phyloP scores from a whole-genome alignment of 2,888 invertebrate genomes.

The Chrysolina haemoptera region DNA sequence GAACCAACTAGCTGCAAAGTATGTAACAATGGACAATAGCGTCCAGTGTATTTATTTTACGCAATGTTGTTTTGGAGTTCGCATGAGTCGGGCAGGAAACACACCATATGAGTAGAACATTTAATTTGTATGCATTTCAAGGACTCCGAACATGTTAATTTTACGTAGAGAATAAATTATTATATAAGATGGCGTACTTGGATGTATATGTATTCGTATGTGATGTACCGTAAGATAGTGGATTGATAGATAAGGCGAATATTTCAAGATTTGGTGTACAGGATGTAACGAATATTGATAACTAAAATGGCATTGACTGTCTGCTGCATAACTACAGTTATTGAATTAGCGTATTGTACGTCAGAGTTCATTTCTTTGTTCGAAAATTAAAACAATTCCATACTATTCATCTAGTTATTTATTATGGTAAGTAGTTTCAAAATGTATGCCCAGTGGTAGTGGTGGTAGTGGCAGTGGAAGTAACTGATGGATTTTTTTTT shows the following conservation, averaged over 20 bases:
- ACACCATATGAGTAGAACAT: slow-evolving; percentile 64
- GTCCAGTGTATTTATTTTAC: slow-evolving; percentile 53
- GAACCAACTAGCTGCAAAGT: slow-evolving; percentile 33
- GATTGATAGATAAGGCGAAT: slow-evolving; percentile 22
- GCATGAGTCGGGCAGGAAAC: slow-evolving; percentile 62
- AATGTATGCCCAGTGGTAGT: too few species aligned
- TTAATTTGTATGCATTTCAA: slow-evolving; percentile 66
- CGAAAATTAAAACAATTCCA: too few species aligned
- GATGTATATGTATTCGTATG: slow-evolving; percentile 39
- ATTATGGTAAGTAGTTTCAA: too few species aligned
- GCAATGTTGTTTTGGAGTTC: slow-evolving; percentile 55
- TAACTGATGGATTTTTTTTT: too few species aligned
- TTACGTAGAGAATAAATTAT: slow-evolving; percentile 48
- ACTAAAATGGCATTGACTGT: too few species aligned
- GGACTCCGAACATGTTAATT: slow-evolving; percentile 54
- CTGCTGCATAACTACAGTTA: too few species aligned
- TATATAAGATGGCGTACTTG: slow-evolving; percentile 40
- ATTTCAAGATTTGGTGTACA: slow-evolving; percentile 29
- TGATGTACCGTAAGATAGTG: slow-evolving; percentile 38
- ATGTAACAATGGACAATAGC: slow-evolving; percentile 54
- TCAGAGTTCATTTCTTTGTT: too few species aligned
- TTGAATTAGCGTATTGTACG: too few species aligned
- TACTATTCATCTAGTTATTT: too few species aligned
- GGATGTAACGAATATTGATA: slow-evolving; percentile 16
- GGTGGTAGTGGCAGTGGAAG: too few species aligned